Evolutionary conservation across 2,797 vertebrate species (phyloP).

Genomic region (Anableps anableps): DNA sequence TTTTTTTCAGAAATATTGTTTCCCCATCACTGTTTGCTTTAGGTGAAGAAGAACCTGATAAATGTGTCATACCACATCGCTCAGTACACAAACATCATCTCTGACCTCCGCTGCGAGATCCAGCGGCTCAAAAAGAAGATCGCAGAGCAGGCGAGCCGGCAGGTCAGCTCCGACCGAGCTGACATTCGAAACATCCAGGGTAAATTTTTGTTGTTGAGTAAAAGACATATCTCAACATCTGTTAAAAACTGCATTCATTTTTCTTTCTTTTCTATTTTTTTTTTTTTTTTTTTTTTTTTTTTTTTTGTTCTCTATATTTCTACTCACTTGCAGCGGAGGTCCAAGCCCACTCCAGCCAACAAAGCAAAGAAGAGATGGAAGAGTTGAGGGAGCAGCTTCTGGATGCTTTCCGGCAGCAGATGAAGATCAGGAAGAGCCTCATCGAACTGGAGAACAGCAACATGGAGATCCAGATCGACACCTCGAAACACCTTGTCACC

Average conservation of each 20-base stretch:
- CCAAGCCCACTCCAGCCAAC: constrained; percentile 82
- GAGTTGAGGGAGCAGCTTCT: constrained; percentile 85
- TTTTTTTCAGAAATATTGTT: not conserved
- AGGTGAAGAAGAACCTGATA: constrained; percentile 92
- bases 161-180: constrained; percentile 65
- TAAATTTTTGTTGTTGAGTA: constrained; percentile 40
- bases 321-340: constrained; percentile 82
- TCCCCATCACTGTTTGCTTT: not conserved
- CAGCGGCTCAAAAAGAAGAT: constrained; percentile 88
- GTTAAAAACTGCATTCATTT: not conserved
- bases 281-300: not conserved
- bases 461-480: constrained; percentile 88
- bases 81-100: constrained; percentile 90
- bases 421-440: constrained; percentile 86
- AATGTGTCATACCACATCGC: constrained; percentile 89
- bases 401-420: constrained; percentile 87
- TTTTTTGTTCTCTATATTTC: not conserved
- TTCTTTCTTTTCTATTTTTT: not conserved
- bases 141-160: constrained; percentile 76
- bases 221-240: not conserved
- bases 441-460: constrained; percentile 88
- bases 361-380: constrained; percentile 82
- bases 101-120: constrained; percentile 86
- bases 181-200: constrained; percentile 86
- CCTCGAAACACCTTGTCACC: constrained; percentile 87